These are phyloP conservation scores for Lutjanus argentimaculatus DNA, from an alignment of 2,797 vertebrate species.

Conservation along the genomic window DNA sequence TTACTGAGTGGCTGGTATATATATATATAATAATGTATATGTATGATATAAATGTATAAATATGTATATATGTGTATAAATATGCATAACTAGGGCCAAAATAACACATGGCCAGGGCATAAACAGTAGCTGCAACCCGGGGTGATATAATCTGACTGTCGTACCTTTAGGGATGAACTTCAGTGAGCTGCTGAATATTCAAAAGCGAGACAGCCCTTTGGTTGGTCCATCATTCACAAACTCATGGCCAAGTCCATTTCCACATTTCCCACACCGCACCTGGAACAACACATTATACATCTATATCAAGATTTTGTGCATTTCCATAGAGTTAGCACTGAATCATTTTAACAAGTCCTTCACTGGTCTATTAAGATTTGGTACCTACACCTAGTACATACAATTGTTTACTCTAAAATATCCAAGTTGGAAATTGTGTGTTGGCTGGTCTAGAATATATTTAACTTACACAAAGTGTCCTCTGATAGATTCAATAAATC, in stretches of 20 bases:
- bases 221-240: constrained; percentile 93
- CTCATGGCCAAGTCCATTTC: constrained; percentile 90
- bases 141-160: not conserved
- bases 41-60: too few relatives aligned
- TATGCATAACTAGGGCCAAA: not conserved
- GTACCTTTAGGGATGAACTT: constrained; percentile 95
- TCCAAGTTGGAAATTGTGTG: too few relatives aligned
- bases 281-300: constrained; percentile 37
- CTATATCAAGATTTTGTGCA: not conserved
- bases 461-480: not conserved
- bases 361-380: not conserved
- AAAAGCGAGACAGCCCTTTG: constrained; percentile 91
- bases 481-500: not conserved
- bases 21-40: too few relatives aligned
- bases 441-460: not conserved
- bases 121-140: not conserved
- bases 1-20: too few relatives aligned
- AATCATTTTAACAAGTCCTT: not conserved
- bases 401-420: not conserved
- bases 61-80: too few relatives aligned
- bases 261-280: constrained; percentile 81
- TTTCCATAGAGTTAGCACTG: not conserved
- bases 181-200: constrained; percentile 98
- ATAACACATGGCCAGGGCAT: not conserved
- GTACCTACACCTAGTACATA: not conserved